phyloP scores from a whole-genome alignment of 2,888 invertebrate species.

The Zelleria hepariella region DNA sequence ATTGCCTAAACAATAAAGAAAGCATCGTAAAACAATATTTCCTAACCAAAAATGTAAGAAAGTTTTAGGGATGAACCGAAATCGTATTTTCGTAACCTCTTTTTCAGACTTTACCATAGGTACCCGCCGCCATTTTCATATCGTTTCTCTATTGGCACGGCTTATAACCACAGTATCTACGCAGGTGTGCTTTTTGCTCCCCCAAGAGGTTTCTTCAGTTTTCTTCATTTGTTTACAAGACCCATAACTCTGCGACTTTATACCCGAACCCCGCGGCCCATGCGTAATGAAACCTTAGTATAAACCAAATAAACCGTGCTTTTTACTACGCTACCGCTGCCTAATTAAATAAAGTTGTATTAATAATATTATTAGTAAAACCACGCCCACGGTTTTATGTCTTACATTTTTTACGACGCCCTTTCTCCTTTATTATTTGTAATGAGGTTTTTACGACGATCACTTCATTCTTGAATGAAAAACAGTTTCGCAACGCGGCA shows the following conservation, averaged over 20 bases:
- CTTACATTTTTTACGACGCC: neutral
- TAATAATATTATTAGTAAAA: neutral
- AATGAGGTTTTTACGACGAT: neutral
- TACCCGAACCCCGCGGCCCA: neutral
- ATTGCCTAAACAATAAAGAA: too few species aligned
- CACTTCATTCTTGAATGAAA: neutral
- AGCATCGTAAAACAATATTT: too few species aligned
- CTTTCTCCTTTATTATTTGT: neutral
- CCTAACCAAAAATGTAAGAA: too few species aligned
- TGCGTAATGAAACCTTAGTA: neutral
- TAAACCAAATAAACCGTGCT: neutral
- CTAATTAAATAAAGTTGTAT: slow-evolving; percentile 1
- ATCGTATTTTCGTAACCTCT: too few species aligned
- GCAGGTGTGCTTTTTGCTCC: neutral
- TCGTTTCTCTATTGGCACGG: too few species aligned
- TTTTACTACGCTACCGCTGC: slow-evolving; percentile 1
- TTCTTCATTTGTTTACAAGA: neutral
- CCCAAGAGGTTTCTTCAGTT: neutral
- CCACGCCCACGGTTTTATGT: neutral
- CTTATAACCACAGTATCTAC: too few species aligned
- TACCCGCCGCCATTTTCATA: too few species aligned
- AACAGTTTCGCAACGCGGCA: neutral
- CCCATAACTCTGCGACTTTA: neutral
- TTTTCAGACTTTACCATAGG: too few species aligned
- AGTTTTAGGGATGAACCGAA: too few species aligned